These are phyloP conservation scores for Liasis olivaceus DNA, from an alignment of 2,797 vertebrate genomes.

Conservation along the genomic window DNA sequence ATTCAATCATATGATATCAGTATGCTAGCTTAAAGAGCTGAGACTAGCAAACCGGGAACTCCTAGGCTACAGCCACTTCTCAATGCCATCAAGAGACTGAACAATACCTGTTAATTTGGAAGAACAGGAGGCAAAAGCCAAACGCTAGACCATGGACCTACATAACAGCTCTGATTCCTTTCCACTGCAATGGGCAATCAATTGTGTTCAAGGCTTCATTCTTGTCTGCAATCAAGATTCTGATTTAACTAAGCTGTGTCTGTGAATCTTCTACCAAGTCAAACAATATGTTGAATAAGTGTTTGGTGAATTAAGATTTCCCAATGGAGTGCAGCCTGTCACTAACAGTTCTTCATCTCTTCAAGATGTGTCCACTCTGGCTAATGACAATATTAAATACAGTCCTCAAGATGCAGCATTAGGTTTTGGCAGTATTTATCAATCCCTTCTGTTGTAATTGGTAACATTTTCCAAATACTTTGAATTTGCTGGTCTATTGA, in stretches of 20 bases:
- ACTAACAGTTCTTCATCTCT: neutral
- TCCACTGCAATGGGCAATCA: neutral
- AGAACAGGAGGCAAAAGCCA: neutral
- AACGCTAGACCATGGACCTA: neutral
- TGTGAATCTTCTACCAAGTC: neutral
- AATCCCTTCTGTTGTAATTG: neutral
- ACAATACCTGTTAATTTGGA: neutral
- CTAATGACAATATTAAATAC: neutral
- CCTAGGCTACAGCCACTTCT: neutral
- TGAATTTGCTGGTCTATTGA: neutral
- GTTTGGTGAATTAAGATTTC: neutral
- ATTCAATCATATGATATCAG: neutral
- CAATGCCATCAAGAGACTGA: neutral
- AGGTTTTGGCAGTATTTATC: slow-evolving; percentile 2
- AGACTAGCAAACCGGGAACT: neutral
- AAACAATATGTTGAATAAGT: neutral
- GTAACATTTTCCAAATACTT: neutral
- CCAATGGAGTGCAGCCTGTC: neutral
- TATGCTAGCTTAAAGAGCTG: neutral
- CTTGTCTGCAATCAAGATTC: neutral
- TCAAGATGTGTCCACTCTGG: neutral
- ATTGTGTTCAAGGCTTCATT: neutral
- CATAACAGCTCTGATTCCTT: neutral
- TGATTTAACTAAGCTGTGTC: too few species aligned
- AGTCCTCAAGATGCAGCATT: neutral